These are phyloP conservation scores for Pachyramphus minor DNA, from an alignment of 2,113 vertebrate genomes.

Conservation along the genomic window DNA sequence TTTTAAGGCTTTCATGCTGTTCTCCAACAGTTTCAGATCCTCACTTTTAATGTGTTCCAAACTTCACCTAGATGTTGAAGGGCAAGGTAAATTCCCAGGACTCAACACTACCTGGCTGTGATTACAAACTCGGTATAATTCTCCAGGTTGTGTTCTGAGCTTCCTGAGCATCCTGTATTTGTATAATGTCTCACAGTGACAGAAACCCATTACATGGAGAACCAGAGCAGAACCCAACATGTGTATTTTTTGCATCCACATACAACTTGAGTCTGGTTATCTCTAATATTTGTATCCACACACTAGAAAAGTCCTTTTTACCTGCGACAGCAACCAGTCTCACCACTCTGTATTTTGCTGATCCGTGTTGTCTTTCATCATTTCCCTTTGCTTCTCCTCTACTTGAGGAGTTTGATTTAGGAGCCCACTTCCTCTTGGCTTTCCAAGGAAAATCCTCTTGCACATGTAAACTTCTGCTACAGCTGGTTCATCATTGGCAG, in stretches of 20 bases:
- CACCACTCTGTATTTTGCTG: background rate
- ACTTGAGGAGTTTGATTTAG: background rate
- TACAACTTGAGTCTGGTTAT: background rate
- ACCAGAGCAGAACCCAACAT: background rate
- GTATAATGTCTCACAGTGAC: background rate
- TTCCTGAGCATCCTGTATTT: background rate
- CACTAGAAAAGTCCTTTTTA: background rate
- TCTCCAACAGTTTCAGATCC: background rate
- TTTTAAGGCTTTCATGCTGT: background rate
- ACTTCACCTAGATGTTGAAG: background rate
- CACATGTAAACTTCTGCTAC: background rate
- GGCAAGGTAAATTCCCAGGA: background rate
- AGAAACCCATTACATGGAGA: background rate
- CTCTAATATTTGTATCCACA: background rate
- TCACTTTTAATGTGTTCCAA: background rate
- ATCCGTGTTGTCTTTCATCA: background rate
- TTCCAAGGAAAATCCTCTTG: background rate
- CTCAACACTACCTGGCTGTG: background rate
- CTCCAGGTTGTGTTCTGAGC: background rate
- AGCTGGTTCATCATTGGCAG: background rate
- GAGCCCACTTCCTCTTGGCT: background rate
- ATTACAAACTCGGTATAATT: background rate
- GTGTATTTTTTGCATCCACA: background rate
- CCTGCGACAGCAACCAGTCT: background rate
- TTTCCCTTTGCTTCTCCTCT: background rate